Conservation (phyloP, 2,797 vertebrate species). For the Vireo griseus region DNA sequence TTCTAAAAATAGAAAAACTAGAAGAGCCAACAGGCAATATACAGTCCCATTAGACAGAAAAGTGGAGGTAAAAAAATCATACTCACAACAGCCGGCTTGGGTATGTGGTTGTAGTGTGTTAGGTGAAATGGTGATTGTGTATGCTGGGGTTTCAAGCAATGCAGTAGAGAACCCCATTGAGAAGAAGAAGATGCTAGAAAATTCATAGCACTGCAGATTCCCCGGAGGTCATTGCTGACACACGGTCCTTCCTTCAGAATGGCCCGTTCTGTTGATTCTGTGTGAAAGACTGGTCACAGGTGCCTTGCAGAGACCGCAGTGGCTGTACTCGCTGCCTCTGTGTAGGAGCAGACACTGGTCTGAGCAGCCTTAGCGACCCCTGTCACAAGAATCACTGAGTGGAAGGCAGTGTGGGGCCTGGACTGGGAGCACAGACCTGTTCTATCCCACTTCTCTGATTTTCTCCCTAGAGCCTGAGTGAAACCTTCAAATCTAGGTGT, state of each 20-base stretch:
- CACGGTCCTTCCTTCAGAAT: not conserved
- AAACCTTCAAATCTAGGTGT: not conserved
- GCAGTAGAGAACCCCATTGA: not conserved
- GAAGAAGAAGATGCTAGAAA: not conserved
- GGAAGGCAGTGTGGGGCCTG: not conserved
- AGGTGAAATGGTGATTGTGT: not conserved
- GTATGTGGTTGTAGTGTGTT: not conserved
- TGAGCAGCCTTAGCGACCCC: not conserved
- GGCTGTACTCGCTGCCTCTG: rapidly evolving
- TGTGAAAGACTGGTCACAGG: not conserved
- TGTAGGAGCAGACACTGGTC: not conserved
- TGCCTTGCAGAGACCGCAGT: not conserved
- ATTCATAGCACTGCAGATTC: not conserved
- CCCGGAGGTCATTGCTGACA: not conserved
- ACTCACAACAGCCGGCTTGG: not conserved
- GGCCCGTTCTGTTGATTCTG: not conserved
- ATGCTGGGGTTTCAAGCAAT: not conserved
- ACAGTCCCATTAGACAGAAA: not conserved
- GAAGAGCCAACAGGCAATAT: not conserved
- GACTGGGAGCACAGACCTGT: not conserved
- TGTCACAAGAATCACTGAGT: rapidly evolving
- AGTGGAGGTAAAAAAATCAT: not conserved
- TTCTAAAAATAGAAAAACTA: constrained; percentile 33
- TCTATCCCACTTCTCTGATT: not conserved
- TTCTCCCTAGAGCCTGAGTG: not conserved